Conservation (phyloP, 2,888 invertebrate genomes). For the Cancer borealis region DNA sequence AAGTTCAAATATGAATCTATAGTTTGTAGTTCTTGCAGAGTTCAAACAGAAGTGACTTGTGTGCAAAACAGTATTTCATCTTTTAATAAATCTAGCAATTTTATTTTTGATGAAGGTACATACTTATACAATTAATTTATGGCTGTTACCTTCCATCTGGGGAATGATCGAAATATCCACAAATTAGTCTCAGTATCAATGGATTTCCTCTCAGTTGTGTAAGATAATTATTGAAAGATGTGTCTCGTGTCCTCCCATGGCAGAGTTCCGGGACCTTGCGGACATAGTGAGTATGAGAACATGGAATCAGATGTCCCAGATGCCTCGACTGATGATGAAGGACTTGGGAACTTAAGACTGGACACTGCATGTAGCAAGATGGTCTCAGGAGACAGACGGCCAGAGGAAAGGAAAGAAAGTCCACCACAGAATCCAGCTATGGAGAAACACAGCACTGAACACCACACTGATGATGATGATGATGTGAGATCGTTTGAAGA, state of each 20-base stretch:
- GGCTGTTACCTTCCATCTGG: not conserved
- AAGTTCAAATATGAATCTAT: not conserved
- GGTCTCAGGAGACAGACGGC: slow-evolving; percentile 30
- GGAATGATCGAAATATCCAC: not conserved
- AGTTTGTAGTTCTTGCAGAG: not conserved
- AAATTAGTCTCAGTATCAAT: not conserved
- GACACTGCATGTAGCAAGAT: slow-evolving; percentile 35
- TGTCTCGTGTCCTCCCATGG: slow-evolving; percentile 35
- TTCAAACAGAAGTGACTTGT: not conserved
- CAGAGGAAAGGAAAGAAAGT: slow-evolving; percentile 43
- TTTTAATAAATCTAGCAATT: not conserved
- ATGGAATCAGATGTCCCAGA: slow-evolving; percentile 68
- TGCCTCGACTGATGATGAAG: slow-evolving; percentile 67
- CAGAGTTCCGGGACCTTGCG: slow-evolving; percentile 65
- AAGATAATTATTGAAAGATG: not conserved
- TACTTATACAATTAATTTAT: not conserved
- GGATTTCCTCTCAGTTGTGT: not conserved
- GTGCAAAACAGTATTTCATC: not conserved
- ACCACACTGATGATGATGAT: slow-evolving; percentile 78
- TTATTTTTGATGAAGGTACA: not conserved
- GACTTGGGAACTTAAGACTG: slow-evolving; percentile 14
- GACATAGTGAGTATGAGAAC: slow-evolving; percentile 72
- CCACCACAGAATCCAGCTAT: slow-evolving; percentile 16
- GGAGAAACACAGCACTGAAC: slow-evolving; percentile 41
- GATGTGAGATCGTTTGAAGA: slow-evolving; percentile 82